Evolutionary conservation across 2,113 vertebrate species (phyloP).

Genomic region (Hippocampus zosterae): DNA sequence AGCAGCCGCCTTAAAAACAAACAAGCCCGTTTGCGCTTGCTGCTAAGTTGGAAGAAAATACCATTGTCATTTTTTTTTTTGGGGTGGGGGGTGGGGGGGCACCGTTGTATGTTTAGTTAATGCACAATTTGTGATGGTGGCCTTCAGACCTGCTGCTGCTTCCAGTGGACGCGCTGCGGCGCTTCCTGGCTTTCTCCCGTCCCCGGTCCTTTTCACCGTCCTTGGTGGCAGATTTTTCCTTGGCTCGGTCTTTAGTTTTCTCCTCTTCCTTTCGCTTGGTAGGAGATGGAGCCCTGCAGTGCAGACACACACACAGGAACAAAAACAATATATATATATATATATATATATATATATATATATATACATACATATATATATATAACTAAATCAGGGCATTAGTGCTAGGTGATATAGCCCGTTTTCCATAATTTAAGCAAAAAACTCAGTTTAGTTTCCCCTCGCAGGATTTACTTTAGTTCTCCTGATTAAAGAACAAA

Average conservation of each 20-base stretch:
- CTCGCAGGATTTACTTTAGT: not conserved
- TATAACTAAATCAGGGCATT: not conserved
- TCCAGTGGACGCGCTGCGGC: slow-evolving; percentile 89
- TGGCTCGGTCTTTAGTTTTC: slow-evolving; percentile 88
- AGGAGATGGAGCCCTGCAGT: slow-evolving; percentile 89
- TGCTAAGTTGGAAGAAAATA: not conserved
- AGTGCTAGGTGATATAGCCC: not conserved
- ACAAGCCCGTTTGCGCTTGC: not conserved
- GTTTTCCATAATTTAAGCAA: too few species aligned
- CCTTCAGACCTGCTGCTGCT: slow-evolving; percentile 83
- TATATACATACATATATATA: too few species aligned
- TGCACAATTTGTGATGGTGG: not conserved
- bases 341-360: not conserved
- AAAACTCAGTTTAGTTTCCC: too few species aligned
- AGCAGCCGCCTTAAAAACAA: too few species aligned
- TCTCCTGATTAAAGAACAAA: too few species aligned
- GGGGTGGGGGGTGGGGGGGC: too few species aligned
- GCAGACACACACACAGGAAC: not conserved
- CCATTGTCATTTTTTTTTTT: not conserved
- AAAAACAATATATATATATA: not conserved
- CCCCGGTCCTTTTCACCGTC: slow-evolving; percentile 91
- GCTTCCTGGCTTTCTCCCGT: slow-evolving; percentile 86
- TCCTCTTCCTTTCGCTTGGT: slow-evolving; percentile 95
- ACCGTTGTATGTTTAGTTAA: not conserved
- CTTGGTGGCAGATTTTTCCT: slow-evolving; percentile 84